Base-by-base conservation (phyloP, 2,113 vertebrate genomes). In the Calidris pugnax region DNA sequence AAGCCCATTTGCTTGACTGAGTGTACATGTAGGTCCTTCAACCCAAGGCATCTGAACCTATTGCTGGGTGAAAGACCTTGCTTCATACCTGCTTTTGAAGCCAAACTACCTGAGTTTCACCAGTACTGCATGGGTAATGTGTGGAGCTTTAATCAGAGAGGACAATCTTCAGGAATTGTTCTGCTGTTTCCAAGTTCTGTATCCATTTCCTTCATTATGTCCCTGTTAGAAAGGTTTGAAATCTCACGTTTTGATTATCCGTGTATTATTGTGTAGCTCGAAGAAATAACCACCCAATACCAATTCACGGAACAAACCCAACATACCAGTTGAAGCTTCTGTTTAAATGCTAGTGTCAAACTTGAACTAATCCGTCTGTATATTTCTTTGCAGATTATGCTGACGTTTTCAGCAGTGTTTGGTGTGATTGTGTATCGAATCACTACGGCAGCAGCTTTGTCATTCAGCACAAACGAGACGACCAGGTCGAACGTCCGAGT, bases 381-480 rank as follows among this genome's bases (percentile, higher is more conserved):
- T 7, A 4, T 83, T 72, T 85, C 43, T 72, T 43, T 73, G 71
- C 97, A 99, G 99, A 98, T 99, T 12, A 98, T 98, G 33, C 97
- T 99, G 87, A 99, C 99, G 0, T 99, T 99, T 96, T 99, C 99
- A 1, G 98, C 99, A 0, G 99, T 99, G 93, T 98, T 99, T 77
- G 99, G 99, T 10, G 99, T 99, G 94, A 99, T 98, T 4, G 97
- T 99, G 7, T 99, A 99, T 83, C 98, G 99, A 5, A 99, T 99
- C 95, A 99, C 99, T 19, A 99, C 98, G 28, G 98, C 99, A 4
- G 99, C 99, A 7, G 98, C 99, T 23, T 98, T 99, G 98, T 99
- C 99, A 47, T 98, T 99, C 98, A 99, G 99, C 92, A 98, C 98
- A 2, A 98, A 98, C 21, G 98, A 98, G 39, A 98, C 98, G 66